Evolutionary conservation across 2,113 vertebrate species (phyloP).

Genomic region (Danionella cerebrum): DNA sequence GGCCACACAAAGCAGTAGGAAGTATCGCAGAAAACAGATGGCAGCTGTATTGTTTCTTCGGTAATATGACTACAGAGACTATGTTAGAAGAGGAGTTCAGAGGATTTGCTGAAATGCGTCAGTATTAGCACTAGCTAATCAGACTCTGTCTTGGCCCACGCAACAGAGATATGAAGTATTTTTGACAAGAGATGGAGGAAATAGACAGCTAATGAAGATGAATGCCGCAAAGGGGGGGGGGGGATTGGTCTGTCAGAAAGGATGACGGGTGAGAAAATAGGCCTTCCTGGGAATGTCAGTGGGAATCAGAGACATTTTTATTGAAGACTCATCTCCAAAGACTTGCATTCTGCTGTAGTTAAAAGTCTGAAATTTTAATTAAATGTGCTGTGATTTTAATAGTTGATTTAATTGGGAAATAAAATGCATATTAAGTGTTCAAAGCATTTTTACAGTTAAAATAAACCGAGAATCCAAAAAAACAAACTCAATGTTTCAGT

Average conservation of each 20-base stretch:
- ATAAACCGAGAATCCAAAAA: too few species aligned
- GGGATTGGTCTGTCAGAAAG: slow-evolving; percentile 26
- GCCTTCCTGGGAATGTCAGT: slow-evolving; percentile 1
- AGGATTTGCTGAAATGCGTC: slow-evolving; percentile 16
- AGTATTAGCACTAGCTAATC: slow-evolving; percentile 42
- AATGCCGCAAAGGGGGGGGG: slow-evolving; percentile 35
- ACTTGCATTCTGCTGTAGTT: not conserved
- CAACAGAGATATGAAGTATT: slow-evolving; percentile 42
- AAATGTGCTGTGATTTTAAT: too few species aligned
- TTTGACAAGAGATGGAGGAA: slow-evolving; percentile 43
- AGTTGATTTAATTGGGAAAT: too few species aligned
- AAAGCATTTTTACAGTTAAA: too few species aligned
- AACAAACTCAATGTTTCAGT: too few species aligned
- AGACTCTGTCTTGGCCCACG: slow-evolving; percentile 2
- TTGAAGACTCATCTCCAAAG: not conserved
- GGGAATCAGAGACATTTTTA: not conserved
- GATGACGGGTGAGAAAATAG: not conserved
- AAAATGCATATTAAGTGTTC: too few species aligned
- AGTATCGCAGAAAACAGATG: slow-evolving; percentile 43
- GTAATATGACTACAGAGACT: slow-evolving; percentile 32
- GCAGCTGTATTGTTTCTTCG: slow-evolving; percentile 42
- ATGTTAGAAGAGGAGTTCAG: slow-evolving; percentile 13
- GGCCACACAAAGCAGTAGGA: slow-evolving; percentile 22
- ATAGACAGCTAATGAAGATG: slow-evolving; percentile 49
- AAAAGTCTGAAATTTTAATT: not conserved